Base-by-base conservation (phyloP, 2,888 invertebrate species). In the Aspidapion aeneum region DNA sequence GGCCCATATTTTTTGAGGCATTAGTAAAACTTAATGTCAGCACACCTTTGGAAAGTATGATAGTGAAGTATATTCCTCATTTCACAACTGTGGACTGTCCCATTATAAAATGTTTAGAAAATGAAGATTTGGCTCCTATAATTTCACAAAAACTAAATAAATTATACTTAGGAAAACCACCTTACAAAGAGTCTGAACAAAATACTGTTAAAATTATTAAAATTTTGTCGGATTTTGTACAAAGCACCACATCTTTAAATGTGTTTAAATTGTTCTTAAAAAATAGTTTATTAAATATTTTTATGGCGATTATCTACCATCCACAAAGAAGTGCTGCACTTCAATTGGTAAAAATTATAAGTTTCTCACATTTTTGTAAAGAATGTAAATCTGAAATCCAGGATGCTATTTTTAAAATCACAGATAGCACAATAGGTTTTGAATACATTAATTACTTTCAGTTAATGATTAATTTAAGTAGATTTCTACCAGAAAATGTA, bases 1-100 rank as follows among this genome's bases (percentile, higher is more conserved):
- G 84, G 78, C 82, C 83, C 19, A 77, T 84, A 19, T 80, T 83
- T 65, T 75, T 85, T 50, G 80, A 81, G 67, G 85, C 84, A 0
- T 78, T 85, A 18, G 80, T 81, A 0, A 79, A 79, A 19, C 70
- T 86, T 48, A 81, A 82, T 67, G 79, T 77, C 59, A 77, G 74
- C 62, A 35, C 35, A 35, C 35, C 35, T 35, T 72, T 85, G 16
- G 81, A 79, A 21, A 83, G 85, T 72, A 73, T 85, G 50, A 75
- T 84, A 20, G 73, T 80, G 1, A 75, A 75, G 63, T 80, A 78
- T 66, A 63, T 80, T 56, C 77, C 75, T 0, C 69, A 75, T 64
- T 78, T 78, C 62, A 63, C 77, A 12, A 72, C 71, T 5, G 59
- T 59, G 1, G 72, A 77, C 62, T 77, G 76, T 0, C 78, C 78